These are phyloP conservation scores for Lepidochrysops patricia DNA, from an alignment of 2,888 invertebrate species.

Conservation along the genomic window DNA sequence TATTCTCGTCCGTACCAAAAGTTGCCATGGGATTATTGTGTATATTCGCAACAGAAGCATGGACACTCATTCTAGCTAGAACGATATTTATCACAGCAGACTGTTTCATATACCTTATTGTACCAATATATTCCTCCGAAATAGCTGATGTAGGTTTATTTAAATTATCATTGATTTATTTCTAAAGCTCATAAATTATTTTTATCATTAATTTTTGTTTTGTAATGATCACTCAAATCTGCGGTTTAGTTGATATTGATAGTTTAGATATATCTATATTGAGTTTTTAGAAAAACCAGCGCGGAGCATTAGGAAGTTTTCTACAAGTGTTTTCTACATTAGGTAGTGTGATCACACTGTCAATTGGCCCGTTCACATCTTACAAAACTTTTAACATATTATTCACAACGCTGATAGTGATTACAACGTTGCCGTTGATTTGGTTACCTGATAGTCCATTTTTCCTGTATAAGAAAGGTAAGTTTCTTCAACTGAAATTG, in stretches of 20 bases:
- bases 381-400: constrained; percentile 37
- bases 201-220: not conserved
- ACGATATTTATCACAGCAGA: not conserved
- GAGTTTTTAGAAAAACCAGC: constrained; percentile 48
- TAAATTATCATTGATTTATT: not conserved
- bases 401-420: constrained; percentile 27
- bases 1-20: constrained; percentile 10
- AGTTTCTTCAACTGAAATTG: too few relatives aligned
- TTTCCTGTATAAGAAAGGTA: constrained; percentile 45
- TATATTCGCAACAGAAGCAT: constrained; percentile 10
- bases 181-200: not conserved
- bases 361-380: constrained; percentile 43
- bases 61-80: constrained; percentile 11
- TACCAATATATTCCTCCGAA: constrained; percentile 14
- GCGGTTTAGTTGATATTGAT: too few relatives aligned
- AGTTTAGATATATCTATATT: too few relatives aligned
- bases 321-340: constrained; percentile 45
- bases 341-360: constrained; percentile 41
- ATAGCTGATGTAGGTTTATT: constrained; percentile 8
- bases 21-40: not conserved
- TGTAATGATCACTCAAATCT: too few relatives aligned
- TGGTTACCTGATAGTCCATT: constrained; percentile 49
- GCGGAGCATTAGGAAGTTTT: constrained; percentile 45
- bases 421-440: constrained; percentile 34
- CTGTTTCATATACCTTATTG: constrained; percentile 11